Evolutionary conservation across 2,113 vertebrate genomes (phyloP), one percentile per base, ranked within the genome.

Genomic region (Columba livia): DNA sequence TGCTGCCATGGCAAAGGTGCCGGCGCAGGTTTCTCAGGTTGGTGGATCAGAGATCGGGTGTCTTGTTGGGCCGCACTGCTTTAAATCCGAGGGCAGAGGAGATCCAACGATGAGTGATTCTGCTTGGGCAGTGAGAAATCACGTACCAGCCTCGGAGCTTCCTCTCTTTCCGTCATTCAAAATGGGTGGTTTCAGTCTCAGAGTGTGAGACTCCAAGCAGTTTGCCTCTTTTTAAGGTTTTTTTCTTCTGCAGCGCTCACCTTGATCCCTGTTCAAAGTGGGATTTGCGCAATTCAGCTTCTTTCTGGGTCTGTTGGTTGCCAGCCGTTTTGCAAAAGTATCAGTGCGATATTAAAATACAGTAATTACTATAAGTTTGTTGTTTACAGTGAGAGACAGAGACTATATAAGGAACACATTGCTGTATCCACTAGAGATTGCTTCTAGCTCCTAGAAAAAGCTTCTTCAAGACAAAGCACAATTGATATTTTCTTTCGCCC

Each of bases 401-500:
- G 26, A 42, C 5, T 29, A 17, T 48, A 8, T 8, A 25, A 47
- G 6, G 10, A 29, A 18, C 24, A 3, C 28, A 7, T 29, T 70
- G 8, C 19, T 75, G 14, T 34, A 4, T 42, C 20, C n/a, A 5
- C 5, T 61, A 20, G 47, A n/a, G 19, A 26, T 24, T 60, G 10
- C 32, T 60, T 79, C 21, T n/a, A 20, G 15, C 6, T 86, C 50
- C 36, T n/a, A 15, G 21, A 70, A 66, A 11, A 9, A 81, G 14
- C 34, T 81, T 60, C n/a, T 72, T 23, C 0, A 2, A 53, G 20
- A 65, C 40, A 34, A 31, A 0, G 0, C 15, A 16, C 6, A 1
- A 15, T 11, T 51, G 13, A 23, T 15, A 21, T 16, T 42, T 31
- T 47, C 26, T 14, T 8, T 1, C 3, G 42, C 5, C 26, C 6